A percentile compares a stretch with the other conserved stretches of the same genome.
These are phyloP conservation scores for Melanocharis versteri DNA, from an alignment of 2,113 vertebrate species.

Conservation along the genomic window DNA sequence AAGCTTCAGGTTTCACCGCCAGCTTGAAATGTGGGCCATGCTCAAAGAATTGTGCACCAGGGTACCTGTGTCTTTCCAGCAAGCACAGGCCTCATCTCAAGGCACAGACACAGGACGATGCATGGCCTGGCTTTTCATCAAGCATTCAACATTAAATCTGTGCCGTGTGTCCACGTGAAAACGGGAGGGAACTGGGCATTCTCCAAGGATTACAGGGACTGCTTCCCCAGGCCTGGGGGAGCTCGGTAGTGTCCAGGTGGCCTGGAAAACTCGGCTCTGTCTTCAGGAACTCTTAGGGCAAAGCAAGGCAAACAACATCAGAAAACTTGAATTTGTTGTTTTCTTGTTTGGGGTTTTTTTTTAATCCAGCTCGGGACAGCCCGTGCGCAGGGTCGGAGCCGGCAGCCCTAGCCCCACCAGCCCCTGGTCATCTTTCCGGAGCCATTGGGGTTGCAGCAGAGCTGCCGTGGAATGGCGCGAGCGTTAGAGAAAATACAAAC, in stretches of 20 bases:
- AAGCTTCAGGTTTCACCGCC: neutral
- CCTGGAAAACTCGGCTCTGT: neutral
- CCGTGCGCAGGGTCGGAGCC: rapidly evolving
- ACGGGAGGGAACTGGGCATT: neutral
- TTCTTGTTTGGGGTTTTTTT: neutral
- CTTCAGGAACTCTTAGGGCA: neutral
- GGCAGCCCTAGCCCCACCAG: neutral
- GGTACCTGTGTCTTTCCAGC: neutral
- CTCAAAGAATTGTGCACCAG: neutral
- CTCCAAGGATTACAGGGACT: neutral
- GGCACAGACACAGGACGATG: no score
- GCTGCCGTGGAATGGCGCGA: no score
- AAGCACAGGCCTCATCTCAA: neutral
- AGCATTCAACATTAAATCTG: neutral
- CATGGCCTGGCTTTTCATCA: neutral
- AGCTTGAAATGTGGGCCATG: neutral
- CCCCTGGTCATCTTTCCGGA: neutral
- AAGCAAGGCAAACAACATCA: neutral
- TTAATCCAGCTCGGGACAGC: neutral
- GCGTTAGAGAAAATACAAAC: neutral
- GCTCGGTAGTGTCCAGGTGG: rapidly evolving
- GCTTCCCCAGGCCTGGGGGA: neutral
- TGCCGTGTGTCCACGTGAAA: rapidly evolving
- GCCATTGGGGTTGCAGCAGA: neutral
- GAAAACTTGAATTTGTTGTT: neutral